These are phyloP conservation scores for Apus apus DNA, from an alignment of 2,113 vertebrate species.

Conservation along the genomic window DNA sequence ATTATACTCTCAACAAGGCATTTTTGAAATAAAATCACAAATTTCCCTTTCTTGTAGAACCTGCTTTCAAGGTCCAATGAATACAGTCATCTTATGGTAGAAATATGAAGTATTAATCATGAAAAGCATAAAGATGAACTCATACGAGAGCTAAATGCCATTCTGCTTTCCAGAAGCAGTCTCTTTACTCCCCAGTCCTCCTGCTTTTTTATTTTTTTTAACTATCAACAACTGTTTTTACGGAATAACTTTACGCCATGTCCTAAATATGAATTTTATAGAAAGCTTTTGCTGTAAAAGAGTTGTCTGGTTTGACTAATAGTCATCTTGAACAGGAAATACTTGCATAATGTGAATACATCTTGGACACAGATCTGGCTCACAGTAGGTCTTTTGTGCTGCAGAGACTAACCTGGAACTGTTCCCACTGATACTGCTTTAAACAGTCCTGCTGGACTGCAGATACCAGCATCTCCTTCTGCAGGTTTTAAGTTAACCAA, in stretches of 20 bases:
- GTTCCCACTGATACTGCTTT: neutral
- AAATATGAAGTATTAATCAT: neutral
- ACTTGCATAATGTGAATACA: conserved; percentile 37
- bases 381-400: conserved; percentile 48
- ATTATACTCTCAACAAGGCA: neutral
- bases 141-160: neutral
- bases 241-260: neutral
- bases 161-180: conserved; percentile 3
- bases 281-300: conserved; percentile 34
- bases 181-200: neutral
- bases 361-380: conserved; percentile 38
- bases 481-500: neutral
- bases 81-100: neutral
- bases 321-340: conserved; percentile 39
- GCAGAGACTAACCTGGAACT: neutral
- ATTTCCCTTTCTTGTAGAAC: neutral
- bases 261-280: conserved; percentile 54
- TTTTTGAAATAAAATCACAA: neutral
- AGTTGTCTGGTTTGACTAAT: conserved; percentile 42
- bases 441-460: neutral
- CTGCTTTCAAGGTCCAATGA: neutral
- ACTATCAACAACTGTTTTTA: neutral
- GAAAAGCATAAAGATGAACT: conserved; percentile 4
- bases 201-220: neutral
- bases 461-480: neutral